Base-by-base conservation (phyloP, 2,113 vertebrate genomes). In the Calonectris borealis region DNA sequence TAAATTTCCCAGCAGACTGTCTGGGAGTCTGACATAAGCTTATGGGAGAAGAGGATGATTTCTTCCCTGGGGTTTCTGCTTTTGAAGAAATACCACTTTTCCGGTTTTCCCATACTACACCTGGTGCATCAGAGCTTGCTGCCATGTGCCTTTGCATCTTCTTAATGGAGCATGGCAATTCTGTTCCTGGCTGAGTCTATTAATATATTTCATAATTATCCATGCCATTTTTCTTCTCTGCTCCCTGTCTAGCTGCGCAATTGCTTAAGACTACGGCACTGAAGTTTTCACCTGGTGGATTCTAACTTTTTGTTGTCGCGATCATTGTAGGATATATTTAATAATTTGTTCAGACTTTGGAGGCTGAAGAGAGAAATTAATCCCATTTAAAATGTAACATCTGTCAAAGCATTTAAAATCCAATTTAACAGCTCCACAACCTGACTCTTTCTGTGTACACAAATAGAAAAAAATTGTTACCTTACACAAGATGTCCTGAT, bases 361-460 rank as follows among this genome's bases (percentile, higher is more conserved):
- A 96, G 81, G 66, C 75, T 89, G 91, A 94, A 89, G 92, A 91
- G 87, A 96, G 94, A 97, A 96, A 93, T 97, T 98, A 98, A 98
- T 97, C 93, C 83, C 55, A 79, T 92, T 96, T 96, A 92, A 94
- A 96, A 92, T 51, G 51, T 87, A 96, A 88, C 83, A 95, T 90
- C 93, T 97, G 81, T 93, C 91, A 95, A 96, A 96, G 85, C 95
- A 96, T 96, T 93, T 96, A 95, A 84, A 91, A 94, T 81, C 86
- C 86, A 93, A 54, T 96, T 97, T 97, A 97, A 94, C 86, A 95
- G 91, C 83, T 97, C 91, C 73, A 92, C 48, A 91, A 82, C 22
- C 38, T 94, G 91, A 93, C 76, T 97, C 66, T 90, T 94, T 75
- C 93, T 96, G 26, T 85, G 88, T 89, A 86, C 6, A 17, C 36